Base-by-base conservation (phyloP, 2,888 invertebrate genomes). In the Aromia moschata region DNA sequence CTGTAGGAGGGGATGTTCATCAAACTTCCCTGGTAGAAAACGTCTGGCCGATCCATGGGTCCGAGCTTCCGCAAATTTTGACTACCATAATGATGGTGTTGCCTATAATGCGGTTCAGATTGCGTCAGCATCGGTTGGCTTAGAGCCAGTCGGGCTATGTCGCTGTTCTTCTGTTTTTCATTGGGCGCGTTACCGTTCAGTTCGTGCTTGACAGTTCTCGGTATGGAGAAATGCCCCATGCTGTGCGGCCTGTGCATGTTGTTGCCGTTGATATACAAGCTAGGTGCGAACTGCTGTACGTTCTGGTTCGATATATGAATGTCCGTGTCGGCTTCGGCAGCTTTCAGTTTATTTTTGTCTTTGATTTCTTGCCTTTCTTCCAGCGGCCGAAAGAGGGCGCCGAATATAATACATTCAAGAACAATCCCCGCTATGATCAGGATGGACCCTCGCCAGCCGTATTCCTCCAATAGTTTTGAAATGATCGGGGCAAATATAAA, bases 391-490 rank as follows among this genome's bases (percentile, higher is more conserved):
- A 98, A 96, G 76, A 98, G 86, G 0, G 92, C 88, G 17, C 98
- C 98, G 74, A 96, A 93, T 43, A 96, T 85, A 58, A 92, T 87
- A 77, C 97, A 96, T 78, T 93, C 89, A 15, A 98, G 83, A 46
- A 96, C 89, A 31, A 96, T 84, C 3, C 89, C 94, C 10, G 95
- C 89, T 38, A 94, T 90, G 53, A 97, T 88, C 25, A 94, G 83
- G 84, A 96, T 88, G 1, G 96, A 90, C 10, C 92, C 92, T 65
- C 93, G 87, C 96, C 98, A 98, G 18, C 90, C 90, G 72, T 88
- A 95, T 45, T 81, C 80, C 0, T 82, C 76, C 44, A 97, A 86
- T 20, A 98, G 83, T 40, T 77, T 78, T 65, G 88, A 86, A 30
- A 90, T 89, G 15, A 93, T 80, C 0, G 93, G 94, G 1, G 97